Evolutionary conservation across 2,888 invertebrate genomes (phyloP).

Genomic region (Cataglyphis livida): DNA sequence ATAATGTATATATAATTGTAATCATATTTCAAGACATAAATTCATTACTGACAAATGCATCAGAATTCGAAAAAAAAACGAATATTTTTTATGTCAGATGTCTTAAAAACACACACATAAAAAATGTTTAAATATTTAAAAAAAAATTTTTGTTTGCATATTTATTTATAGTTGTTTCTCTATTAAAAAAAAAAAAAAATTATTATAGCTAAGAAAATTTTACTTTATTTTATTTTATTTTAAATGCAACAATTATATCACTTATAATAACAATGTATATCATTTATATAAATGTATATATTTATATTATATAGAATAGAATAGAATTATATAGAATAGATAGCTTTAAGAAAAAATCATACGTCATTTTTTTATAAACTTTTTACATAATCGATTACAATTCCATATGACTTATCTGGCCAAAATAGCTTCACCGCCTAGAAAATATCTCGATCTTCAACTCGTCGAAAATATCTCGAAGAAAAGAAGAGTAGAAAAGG

Average conservation of each 20-base stretch:
- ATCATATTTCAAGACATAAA: neutral
- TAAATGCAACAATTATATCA: neutral
- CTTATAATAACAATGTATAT: neutral
- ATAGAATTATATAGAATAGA: neutral
- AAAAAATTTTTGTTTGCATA: neutral
- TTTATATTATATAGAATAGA: neutral
- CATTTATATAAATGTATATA: neutral
- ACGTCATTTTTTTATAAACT: neutral
- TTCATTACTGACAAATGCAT: neutral
- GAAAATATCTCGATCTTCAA: conserved; percentile 12
- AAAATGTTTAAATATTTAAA: neutral
- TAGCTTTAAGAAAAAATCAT: neutral
- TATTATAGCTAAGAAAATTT: neutral
- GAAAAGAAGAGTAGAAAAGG: neutral
- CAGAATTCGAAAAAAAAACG: neutral
- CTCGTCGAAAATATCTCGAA: neutral
- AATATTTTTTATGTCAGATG: neutral
- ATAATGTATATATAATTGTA: neutral
- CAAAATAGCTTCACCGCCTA: neutral
- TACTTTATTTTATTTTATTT: no score
- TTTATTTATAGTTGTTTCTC: neutral
- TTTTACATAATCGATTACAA: neutral
- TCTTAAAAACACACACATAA: neutral
- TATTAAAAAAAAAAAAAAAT: conserved; percentile 12
- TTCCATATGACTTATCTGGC: neutral